Evolutionary conservation across 1,140 invertebrate genomes (phyloP), one percentile per base, ranked within the genome.

Genomic region (Belonocnema kinseyi): DNA sequence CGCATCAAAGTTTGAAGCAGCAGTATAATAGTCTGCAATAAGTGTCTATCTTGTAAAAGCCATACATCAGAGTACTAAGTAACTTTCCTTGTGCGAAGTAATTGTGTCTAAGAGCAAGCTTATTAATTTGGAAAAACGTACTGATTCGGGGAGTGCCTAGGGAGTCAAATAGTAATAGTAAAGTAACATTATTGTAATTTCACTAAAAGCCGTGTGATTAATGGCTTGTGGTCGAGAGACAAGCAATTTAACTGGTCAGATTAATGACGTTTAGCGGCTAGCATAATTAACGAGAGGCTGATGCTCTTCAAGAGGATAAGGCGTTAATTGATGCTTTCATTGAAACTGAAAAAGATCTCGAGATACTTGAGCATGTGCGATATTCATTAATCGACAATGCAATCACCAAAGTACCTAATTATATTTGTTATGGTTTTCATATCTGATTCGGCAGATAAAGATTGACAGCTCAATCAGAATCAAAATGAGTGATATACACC

Each of bases 1-100:
- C 75, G 73, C 71, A 50, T 73, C 72, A 61, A 70, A 53, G 13
- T n/a, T 46, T 51, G 74, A 70, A 46, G 40, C 40, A 46, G 40
- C 58, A 70, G 56, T 52, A 61, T 33, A 21, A 58, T 70, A 58
- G 56, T 17, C 19, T 66, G 54, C 40, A 50, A 52, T 66, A 58
- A 51, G 51, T 75, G 70, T 26, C 56, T 51, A 52, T 54, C 26
- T 50, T 21, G 56, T 58, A 26, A 26, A 58, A 21, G 52, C 73
- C 50, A n/a, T 72, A 72, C 17, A 50, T 50, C 54, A 51, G 71
- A 17, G 51, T 7, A 19, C 50, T 72, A 51, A 58, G 56, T 33
- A 58, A 58, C 56, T 58, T 58, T 21, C 26, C 17, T 26, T 12
- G 26, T 58, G 19, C 56, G 11, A 58, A 21, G 2, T 58, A 58